Evolutionary conservation across 2,113 vertebrate species (phyloP).

Genomic region (Pomatorhinus ruficollis): DNA sequence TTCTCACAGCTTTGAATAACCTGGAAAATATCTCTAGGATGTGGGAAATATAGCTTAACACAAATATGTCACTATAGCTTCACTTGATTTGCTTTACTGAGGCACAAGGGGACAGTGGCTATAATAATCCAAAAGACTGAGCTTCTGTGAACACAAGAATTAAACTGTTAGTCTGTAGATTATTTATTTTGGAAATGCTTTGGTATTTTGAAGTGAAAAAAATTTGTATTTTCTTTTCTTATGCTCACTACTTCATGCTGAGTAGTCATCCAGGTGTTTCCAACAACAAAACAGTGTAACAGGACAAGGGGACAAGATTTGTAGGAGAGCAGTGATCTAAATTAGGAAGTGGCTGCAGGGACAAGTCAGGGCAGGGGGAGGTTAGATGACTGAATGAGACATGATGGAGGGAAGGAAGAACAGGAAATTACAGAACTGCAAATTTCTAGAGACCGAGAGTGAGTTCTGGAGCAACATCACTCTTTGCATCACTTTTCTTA

Average conservation of each 20-base stretch:
- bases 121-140: background rate
- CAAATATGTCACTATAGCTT: background rate
- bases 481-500: background rate
- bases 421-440: background rate
- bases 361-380: background rate
- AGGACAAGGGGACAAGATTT: background rate
- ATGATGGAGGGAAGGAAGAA: background rate
- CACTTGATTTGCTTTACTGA: background rate
- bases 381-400: background rate
- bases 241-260: background rate
- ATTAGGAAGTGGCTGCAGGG: background rate
- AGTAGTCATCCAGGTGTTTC: background rate
- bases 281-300: background rate
- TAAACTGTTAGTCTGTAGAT: background rate
- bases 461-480: background rate
- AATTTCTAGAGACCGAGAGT: background rate
- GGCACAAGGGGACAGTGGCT: background rate
- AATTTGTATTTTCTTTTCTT: accelerated
- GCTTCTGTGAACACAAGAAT: background rate
- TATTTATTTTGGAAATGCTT: background rate
- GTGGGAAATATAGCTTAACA: background rate
- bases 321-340: background rate
- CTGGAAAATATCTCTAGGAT: background rate
- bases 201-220: background rate
- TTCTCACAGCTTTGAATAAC: background rate